Percentiles rank a stretch among this genome's conserved stretches.
Conservation (phyloP, 2,113 vertebrate genomes). For the Peromyscus maniculatus region DNA sequence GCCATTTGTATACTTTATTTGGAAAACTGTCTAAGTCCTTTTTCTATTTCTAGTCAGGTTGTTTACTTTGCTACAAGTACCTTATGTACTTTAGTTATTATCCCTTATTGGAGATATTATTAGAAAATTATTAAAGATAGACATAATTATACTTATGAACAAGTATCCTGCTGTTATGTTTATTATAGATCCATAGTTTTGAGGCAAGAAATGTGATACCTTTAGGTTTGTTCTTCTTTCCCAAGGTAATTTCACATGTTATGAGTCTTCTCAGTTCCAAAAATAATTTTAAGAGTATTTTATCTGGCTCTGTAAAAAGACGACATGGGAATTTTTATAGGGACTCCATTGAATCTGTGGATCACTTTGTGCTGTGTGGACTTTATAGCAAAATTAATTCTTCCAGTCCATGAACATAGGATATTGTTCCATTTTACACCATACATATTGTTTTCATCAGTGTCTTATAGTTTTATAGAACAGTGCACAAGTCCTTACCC, state of each 20-base stretch:
- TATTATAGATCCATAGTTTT: neutral
- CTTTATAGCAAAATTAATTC: neutral
- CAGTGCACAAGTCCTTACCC: neutral
- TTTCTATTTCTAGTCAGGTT: neutral
- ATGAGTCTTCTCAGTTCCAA: neutral
- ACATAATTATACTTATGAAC: neutral
- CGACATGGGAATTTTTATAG: neutral
- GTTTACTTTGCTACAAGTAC: neutral
- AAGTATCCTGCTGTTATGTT: neutral
- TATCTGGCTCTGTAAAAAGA: neutral
- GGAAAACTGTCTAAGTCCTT: neutral
- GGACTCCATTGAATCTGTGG: neutral
- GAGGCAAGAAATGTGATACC: neutral
- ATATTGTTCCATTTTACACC: conserved; percentile 3
- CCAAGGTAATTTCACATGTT: neutral
- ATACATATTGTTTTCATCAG: neutral
- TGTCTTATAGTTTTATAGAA: neutral
- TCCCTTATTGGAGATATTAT: neutral
- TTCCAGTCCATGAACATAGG: neutral
- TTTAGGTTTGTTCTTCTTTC: conserved; percentile 6
- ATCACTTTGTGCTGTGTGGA: neutral
- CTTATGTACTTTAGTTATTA: conserved; percentile 4
- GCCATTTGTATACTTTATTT: neutral
- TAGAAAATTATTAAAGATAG: neutral
- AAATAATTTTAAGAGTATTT: neutral